Evolutionary conservation across 23 tunicate genomes (phyloP), one percentile per base, ranked within the genome.

Genomic region (Oikopleura dioica): DNA sequence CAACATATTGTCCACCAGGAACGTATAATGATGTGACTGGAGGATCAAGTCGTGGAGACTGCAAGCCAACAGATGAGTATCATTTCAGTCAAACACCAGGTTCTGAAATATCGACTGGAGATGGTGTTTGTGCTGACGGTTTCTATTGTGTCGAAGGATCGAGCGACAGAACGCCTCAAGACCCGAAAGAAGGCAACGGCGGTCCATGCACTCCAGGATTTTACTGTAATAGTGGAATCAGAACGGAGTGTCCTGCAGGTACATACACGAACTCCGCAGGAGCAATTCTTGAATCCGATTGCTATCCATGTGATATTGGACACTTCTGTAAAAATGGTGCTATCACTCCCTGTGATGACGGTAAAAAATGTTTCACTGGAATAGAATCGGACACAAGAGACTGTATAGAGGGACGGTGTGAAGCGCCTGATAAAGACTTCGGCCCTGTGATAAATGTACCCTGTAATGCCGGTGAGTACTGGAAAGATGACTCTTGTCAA

Each of bases 401-500:
- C 9, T 9, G 16, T 9, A 16, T 9, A 9, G 16, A 44, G 9
- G 55, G 16, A 16, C 16, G 55, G 16, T 9, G 9, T 16, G 55
- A 16, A 44, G 55, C 16, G 16, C n/a, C n/a, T n/a, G n/a, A n/a
- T n/a, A n/a, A n/a, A n/a, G n/a, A n/a, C n/a, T n/a, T n/a, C n/a
- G n/a, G n/a, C n/a, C n/a, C n/a, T n/a, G n/a, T n/a, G n/a, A n/a
- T n/a, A n/a, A n/a, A n/a, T n/a, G n/a, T n/a, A n/a, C n/a, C n/a
- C n/a, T n/a, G n/a, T n/a, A n/a, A n/a, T n/a, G n/a, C n/a, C n/a
- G n/a, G n/a, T n/a, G n/a, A n/a, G n/a, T n/a, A n/a, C n/a, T n/a
- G n/a, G n/a, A n/a, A n/a, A n/a, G n/a, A n/a, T 9, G 55, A 44
- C 9, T 5, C 92, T 32, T 91, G 97, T 81, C 80, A 77, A 83